phyloP scores from a whole-genome alignment of 2,888 invertebrate species.

The Digitonthophagus gazella region DNA sequence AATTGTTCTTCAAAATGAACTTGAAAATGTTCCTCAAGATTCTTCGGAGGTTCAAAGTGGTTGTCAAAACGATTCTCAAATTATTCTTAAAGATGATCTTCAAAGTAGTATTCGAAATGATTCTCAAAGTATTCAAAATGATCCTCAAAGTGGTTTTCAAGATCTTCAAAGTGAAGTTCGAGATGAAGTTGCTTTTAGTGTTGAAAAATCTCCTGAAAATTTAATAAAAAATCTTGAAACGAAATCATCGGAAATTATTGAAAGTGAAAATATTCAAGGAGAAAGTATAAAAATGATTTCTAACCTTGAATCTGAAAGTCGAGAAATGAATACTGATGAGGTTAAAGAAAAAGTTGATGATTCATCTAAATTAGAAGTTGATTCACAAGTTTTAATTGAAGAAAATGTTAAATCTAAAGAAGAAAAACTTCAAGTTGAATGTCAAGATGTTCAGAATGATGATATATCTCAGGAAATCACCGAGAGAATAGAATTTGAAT shows the following conservation, averaged over 20 bases:
- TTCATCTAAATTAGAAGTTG: constrained; percentile 12
- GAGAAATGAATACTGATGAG: too few species aligned
- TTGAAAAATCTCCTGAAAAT: constrained; percentile 2
- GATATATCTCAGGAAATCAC: constrained; percentile 17
- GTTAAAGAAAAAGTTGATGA: constrained; percentile 6
- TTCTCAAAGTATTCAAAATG: not conserved
- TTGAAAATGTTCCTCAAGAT: too few species aligned
- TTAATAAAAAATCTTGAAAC: not conserved
- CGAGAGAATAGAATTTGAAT: constrained; percentile 13
- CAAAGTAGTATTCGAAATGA: not conserved
- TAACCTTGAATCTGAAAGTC: too few species aligned
- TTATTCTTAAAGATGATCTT: not conserved
- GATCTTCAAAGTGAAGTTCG: not conserved
- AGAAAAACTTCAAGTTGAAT: not conserved
- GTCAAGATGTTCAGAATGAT: too few species aligned
- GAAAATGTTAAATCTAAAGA: constrained; percentile 7
- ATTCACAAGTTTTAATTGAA: constrained; percentile 4
- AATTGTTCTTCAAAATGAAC: too few species aligned
- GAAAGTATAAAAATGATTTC: too few species aligned
- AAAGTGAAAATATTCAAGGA: constrained; percentile 16
- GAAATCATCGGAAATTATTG: constrained; percentile 7
- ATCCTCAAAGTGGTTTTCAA: not conserved
- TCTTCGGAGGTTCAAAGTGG: too few species aligned
- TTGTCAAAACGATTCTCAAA: too few species aligned
- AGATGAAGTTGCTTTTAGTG: not conserved